phyloP scores from a whole-genome alignment of 2,797 vertebrate species.

The Crax fasciolata region DNA sequence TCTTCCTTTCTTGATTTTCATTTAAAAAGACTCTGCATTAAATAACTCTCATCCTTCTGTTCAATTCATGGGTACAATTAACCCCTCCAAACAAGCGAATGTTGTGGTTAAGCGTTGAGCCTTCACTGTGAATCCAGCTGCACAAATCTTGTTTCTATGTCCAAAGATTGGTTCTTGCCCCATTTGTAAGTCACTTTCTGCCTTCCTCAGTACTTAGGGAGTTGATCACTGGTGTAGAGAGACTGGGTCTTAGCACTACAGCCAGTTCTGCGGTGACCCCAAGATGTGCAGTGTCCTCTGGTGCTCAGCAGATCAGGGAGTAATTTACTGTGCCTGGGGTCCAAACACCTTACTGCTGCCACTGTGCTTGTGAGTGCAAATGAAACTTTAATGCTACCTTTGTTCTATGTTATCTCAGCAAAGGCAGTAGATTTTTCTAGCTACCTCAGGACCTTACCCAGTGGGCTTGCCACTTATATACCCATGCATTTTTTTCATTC shows the following conservation, averaged over 20 bases:
- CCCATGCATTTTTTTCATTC: not conserved
- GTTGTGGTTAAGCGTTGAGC: slow-evolving; percentile 10
- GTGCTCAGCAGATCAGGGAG: slow-evolving; percentile 34
- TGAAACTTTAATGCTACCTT: slow-evolving; percentile 28
- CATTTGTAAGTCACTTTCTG: not conserved
- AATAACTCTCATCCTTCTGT: slow-evolving; percentile 20
- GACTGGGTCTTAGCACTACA: not conserved
- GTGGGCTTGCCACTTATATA: not conserved
- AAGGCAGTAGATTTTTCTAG: not conserved
- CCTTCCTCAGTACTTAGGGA: not conserved
- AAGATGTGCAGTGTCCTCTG: slow-evolving; percentile 8
- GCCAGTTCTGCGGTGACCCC: not conserved
- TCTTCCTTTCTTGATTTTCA: slow-evolving; percentile 20
- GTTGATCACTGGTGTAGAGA: not conserved
- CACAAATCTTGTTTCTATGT: not conserved
- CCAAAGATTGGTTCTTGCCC: not conserved
- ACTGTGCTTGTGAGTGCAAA: not conserved
- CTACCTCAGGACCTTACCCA: not conserved
- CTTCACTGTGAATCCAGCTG: not conserved
- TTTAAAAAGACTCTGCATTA: slow-evolving; percentile 13
- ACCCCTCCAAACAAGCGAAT: not conserved
- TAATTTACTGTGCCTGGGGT: slow-evolving; percentile 30
- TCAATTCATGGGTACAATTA: slow-evolving; percentile 23
- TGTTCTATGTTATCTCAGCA: slow-evolving; percentile 14
- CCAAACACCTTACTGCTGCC: slow-evolving; percentile 13